Percentiles rank a stretch among this genome's conserved stretches.
Evolutionary conservation across 2,888 invertebrate genomes (phyloP).

Genomic region (Drosophila merina): DNA sequence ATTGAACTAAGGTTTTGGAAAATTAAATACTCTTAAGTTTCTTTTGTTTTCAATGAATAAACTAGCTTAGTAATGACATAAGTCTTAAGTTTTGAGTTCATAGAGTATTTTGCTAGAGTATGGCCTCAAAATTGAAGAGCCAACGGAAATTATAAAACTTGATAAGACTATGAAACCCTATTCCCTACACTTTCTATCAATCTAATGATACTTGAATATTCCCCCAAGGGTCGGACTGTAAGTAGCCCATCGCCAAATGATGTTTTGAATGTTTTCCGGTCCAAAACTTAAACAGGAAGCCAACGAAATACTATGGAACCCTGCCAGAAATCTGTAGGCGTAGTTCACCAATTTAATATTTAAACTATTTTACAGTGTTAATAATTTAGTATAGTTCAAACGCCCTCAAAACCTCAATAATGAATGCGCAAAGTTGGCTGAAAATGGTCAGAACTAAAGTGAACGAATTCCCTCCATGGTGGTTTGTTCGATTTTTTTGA

Average conservation of each 20-base stretch:
- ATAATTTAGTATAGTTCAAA: constrained; percentile 65
- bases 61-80: too few species aligned
- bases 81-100: too few species aligned
- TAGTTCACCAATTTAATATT: constrained; percentile 67
- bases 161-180: background rate
- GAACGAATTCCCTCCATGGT: constrained; percentile 12
- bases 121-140: background rate
- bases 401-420: constrained; percentile 59
- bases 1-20: background rate
- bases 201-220: constrained; percentile 1
- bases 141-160: background rate
- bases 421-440: constrained; percentile 50
- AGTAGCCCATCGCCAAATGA: constrained; percentile 65
- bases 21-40: background rate
- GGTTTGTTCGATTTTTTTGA: constrained; percentile 20
- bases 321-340: constrained; percentile 18
- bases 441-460: constrained; percentile 22
- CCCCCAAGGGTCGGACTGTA: constrained; percentile 30
- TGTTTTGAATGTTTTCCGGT: constrained; percentile 39
- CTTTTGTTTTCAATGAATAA: background rate
- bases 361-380: constrained; percentile 43
- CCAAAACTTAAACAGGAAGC: constrained; percentile 22
- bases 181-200: background rate
- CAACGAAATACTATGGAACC: constrained; percentile 20
- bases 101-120: too few species aligned